phyloP scores from a whole-genome alignment of 2,888 invertebrate species.

The Acheta domesticus region DNA sequence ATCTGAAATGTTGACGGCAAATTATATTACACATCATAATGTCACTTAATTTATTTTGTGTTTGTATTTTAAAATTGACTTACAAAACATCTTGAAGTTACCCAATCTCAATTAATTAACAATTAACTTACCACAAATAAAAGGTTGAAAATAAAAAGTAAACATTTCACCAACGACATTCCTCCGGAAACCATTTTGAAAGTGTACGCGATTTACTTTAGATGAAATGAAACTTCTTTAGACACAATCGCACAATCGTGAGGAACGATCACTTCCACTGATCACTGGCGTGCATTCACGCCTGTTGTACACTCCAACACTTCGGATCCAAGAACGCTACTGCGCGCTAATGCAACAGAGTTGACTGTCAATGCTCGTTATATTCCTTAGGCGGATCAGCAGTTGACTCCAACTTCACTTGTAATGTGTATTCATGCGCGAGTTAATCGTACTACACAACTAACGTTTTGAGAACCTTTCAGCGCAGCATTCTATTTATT shows the following conservation, averaged over 20 bases:
- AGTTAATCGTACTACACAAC: background rate
- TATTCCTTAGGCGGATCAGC: background rate
- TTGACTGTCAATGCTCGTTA: background rate
- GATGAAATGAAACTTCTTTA: background rate
- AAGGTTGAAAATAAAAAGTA: conserved; percentile 83
- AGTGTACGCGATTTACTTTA: background rate
- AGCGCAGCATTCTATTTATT: background rate
- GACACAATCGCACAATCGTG: background rate
- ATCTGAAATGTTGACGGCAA: conserved; percentile 60
- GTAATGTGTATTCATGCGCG: background rate
- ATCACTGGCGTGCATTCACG: background rate
- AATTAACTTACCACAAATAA: conserved; percentile 76
- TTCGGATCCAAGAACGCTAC: background rate
- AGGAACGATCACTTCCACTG: background rate
- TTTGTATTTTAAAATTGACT: too few species aligned
- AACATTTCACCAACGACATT: conserved; percentile 84
- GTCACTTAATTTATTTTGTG: background rate
- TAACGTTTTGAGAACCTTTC: background rate
- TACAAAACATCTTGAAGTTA: too few species aligned
- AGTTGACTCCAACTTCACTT: background rate
- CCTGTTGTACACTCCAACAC: background rate
- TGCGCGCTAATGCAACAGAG: too few species aligned
- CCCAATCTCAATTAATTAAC: background rate
- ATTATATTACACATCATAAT: background rate
- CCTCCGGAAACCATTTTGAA: conserved; percentile 71